Evolutionary conservation across 1,140 invertebrate genomes (phyloP), one percentile per base, ranked within the genome.

Genomic region (Neodiprion virginianus): DNA sequence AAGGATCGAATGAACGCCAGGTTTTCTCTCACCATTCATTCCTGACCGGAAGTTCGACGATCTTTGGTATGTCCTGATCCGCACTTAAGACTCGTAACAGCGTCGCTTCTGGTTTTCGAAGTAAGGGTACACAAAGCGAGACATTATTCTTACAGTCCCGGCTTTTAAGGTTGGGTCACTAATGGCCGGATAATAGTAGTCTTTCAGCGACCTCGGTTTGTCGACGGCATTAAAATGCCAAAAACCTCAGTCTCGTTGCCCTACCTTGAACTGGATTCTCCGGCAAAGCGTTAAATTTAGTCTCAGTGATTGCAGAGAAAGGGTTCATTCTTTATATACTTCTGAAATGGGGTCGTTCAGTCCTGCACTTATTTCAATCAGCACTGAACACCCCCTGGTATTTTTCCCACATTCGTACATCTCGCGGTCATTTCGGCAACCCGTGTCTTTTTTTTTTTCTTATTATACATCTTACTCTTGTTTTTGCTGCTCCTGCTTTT

Each of bases 141-240:
- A 61, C 53, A 61, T 61, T 61, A 61, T 61, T 61, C n/a, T 17
- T 14, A 12, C 8, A 17, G n/a, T 61, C 28, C 28, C 28, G 53
- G 53, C 53, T 61, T 61, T 61, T 61, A 61, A 61, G 53, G 53
- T 61, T 61, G 53, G 53, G 53, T 8, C 53, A 61, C 53, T 61
- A 61, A 61, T 17, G n/a, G 53, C 53, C 8, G 53, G 8, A 14
- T 61, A 61, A 40, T 40, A 61, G 53, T 8, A 61, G n/a, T 17
- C 53, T 61, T 61, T 61, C n/a, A 61, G 53, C n/a, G 8, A 61
- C 53, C 28, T 40, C n/a, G 53, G 53, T 61, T 61, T 8, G 53
- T 12, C n/a, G 3, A 14, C 11, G 8, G 3, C 8, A 61, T 61
- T 61, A 17, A 61, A 61, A 61, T 14, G 53, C 8, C 11, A 61